Evolutionary conservation across 2,113 vertebrate genomes (phyloP).

Genomic region (western clawed frog (Xenopus tropicalis)): DNA sequence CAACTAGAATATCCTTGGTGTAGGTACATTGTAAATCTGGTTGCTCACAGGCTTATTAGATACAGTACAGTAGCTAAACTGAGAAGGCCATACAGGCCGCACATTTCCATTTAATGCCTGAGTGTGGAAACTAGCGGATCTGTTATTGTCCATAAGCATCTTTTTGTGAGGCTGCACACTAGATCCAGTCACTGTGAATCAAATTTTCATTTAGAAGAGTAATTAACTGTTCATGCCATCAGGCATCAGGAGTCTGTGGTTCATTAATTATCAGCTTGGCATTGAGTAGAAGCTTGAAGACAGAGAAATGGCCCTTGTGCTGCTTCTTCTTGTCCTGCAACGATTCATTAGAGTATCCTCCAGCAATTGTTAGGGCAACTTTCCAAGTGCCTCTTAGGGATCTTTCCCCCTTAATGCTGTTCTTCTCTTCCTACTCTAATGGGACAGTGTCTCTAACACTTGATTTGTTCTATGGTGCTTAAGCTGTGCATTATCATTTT

Average conservation of each 20-base stretch:
- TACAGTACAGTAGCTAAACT: conserved; percentile 43
- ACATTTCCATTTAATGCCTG: conserved; percentile 29
- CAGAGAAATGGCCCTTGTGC: conserved; percentile 52
- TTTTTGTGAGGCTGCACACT: conserved; percentile 49
- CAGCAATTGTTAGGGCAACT: conserved; percentile 56
- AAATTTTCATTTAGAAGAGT: conserved; percentile 50
- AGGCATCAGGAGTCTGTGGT: conserved; percentile 51
- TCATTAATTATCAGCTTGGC: conserved; percentile 58
- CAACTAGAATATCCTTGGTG: conserved; percentile 1
- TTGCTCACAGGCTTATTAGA: conserved; percentile 40
- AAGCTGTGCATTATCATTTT: not conserved
- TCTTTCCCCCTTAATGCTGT: conserved; percentile 49
- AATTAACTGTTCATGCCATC: conserved; percentile 52
- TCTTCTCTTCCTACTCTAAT: conserved; percentile 56
- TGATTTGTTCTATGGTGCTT: conserved; percentile 31
- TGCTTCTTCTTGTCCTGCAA: conserved; percentile 42
- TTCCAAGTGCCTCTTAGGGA: conserved; percentile 55
- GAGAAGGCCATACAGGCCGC: conserved; percentile 38
- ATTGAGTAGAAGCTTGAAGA: conserved; percentile 49
- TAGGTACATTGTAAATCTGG: conserved; percentile 23
- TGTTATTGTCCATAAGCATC: conserved; percentile 45
- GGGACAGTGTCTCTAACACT: conserved; percentile 49
- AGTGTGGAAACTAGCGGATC: conserved; percentile 48
- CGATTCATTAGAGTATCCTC: conserved; percentile 50
- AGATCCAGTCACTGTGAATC: conserved; percentile 52